Percentiles rank a stretch among this genome's conserved stretches.
Conservation (phyloP, 2,113 vertebrate genomes). For the Lagopus muta region DNA sequence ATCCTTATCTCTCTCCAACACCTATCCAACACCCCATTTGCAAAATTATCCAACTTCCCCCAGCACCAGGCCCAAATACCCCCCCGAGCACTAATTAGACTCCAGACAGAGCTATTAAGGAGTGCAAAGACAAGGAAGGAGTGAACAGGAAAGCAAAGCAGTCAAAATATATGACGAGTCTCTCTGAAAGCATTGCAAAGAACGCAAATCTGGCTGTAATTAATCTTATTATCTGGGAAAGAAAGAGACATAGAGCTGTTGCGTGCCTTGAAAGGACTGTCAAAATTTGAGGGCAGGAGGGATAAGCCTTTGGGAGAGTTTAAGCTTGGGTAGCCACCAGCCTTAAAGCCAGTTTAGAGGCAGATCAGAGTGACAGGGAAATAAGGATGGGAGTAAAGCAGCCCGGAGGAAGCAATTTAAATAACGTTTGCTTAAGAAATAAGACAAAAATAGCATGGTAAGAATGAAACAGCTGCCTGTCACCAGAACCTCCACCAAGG, state of each 20-base stretch:
- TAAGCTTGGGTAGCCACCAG: background rate
- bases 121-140: accelerated
- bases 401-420: background rate
- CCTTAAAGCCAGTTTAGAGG: background rate
- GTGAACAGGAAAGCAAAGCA: background rate
- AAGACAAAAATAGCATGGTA: background rate
- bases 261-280: background rate
- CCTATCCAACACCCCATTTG: background rate
- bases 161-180: accelerated
- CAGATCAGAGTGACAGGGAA: background rate
- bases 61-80: background rate
- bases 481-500: accelerated
- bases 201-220: constrained; percentile 35
- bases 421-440: background rate
- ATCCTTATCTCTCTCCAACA: background rate
- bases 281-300: background rate
- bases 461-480: background rate
- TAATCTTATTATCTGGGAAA: constrained; percentile 43
- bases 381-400: background rate
- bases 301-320: constrained; percentile 14
- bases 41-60: background rate
- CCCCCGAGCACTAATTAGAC: background rate
- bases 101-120: background rate
- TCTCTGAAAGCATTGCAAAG: background rate
- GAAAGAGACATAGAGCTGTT: background rate